Percentiles rank a stretch among this genome's conserved stretches.
Evolutionary conservation across 1,140 invertebrate species (phyloP).

Genomic region (Drosophila suzukii): DNA sequence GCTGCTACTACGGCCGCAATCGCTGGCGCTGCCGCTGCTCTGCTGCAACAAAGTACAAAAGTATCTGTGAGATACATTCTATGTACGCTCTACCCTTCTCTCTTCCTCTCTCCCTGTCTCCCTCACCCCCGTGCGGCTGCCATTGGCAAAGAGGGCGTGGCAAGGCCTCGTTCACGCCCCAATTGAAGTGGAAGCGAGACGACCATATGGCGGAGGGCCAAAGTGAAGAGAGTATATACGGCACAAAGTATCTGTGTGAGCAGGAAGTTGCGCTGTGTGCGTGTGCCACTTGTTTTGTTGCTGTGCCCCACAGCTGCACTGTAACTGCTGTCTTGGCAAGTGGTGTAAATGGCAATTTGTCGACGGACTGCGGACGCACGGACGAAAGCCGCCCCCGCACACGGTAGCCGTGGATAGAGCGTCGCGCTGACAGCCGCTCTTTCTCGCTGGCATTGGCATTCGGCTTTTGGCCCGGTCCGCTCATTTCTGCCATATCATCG

Average conservation of each 20-base stretch:
- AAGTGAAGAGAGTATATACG: slow-evolving; percentile 10
- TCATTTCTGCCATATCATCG: slow-evolving; percentile 78
- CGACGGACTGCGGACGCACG: slow-evolving; percentile 13
- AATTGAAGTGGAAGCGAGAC: slow-evolving; percentile 49
- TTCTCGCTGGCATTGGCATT: slow-evolving; percentile 41
- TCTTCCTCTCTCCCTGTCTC: background rate
- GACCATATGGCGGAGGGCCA: slow-evolving; percentile 39
- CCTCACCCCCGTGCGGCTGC: slow-evolving; percentile 41
- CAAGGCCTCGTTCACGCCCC: slow-evolving; percentile 50
- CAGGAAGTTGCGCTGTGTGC: slow-evolving; percentile 1
- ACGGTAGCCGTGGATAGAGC: slow-evolving; percentile 57
- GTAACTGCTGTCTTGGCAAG: slow-evolving; percentile 64
- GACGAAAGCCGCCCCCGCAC: slow-evolving; percentile 49
- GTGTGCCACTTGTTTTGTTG: slow-evolving; percentile 48
- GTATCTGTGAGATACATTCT: slow-evolving; percentile 53
- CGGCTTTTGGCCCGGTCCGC: slow-evolving; percentile 46
- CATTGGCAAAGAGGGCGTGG: slow-evolving; percentile 75
- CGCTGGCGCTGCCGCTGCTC: slow-evolving; percentile 8
- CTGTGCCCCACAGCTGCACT: slow-evolving; percentile 21
- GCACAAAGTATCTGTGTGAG: slow-evolving; percentile 36
- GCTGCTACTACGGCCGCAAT: slow-evolving; percentile 31
- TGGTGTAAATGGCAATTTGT: slow-evolving; percentile 81
- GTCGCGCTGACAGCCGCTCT: slow-evolving; percentile 55
- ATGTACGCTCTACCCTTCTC: background rate
- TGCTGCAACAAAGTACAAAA: slow-evolving; percentile 51